Evolutionary conservation across 1,140 invertebrate genomes (phyloP), one percentile per base, ranked within the genome.

Genomic region (Calephelis virginiensis): DNA sequence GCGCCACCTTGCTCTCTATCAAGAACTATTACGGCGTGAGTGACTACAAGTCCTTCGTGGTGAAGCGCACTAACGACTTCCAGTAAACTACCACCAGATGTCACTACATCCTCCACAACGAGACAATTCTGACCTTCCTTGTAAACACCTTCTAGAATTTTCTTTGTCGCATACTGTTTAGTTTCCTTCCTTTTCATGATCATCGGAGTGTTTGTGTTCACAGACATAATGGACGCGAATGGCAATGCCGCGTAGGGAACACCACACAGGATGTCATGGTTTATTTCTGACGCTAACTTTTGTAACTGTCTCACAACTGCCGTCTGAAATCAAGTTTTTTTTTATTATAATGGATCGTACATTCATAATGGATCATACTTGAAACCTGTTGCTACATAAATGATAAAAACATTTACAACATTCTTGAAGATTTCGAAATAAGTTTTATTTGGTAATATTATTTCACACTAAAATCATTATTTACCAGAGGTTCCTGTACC

Each of bases 201-300:
- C 97, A 99, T 98, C 0, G 98, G 97, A 9, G 95, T 94, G 56
- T 94, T 82, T 6, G 93, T 92, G 68, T 95, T 93, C 13, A 94
- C 82, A 0, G 96, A 95, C 46, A 97, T 95, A 46, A 97, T 92
- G 6, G 97, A 97, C 0, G 98, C 97, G 61, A 99, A 93, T 0
- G 98, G 98, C 5, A 99, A 85, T 0, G 98, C 99, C 12, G 98
- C 98, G 80, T 99, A 99, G 0, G 99, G 98, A 0, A 99, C 98
- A 9, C 98, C 98, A 91, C 98, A 99, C 37, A 99, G 88, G 68
- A 96, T 93, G 74, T 96, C 94, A 71, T 89, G 81, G 8, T 79
- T 60, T 61, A 87, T 81, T 69, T 76, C 77, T 0, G 72, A 76
- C 3, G 83, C 73, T 14, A 90, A 63, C 5, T 74, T 71, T 61